Percentiles rank a stretch among this genome's conserved stretches.
phyloP scores from a whole-genome alignment of 2,113 vertebrate species.

The Brachypodius melanocephalos region DNA sequence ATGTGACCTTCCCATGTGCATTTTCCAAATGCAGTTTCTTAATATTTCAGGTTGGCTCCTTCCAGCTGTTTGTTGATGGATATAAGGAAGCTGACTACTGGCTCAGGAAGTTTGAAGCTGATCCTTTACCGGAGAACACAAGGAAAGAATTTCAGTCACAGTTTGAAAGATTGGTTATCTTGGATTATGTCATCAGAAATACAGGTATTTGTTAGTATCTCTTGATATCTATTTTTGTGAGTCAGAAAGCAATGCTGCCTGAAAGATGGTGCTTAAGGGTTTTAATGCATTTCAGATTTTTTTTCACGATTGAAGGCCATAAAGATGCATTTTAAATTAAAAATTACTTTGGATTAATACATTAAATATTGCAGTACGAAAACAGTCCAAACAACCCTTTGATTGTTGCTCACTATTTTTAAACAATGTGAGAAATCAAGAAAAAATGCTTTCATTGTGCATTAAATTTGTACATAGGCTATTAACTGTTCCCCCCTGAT shows the following conservation, averaged over 20 bases:
- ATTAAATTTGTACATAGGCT: not conserved
- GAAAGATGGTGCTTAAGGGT: not conserved
- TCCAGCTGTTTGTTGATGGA: slow-evolving; percentile 95
- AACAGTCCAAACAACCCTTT: not conserved
- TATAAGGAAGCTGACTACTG: slow-evolving; percentile 95
- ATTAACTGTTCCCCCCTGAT: not conserved
- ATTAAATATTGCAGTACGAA: not conserved
- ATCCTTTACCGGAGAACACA: slow-evolving; percentile 94
- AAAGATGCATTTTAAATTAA: not conserved
- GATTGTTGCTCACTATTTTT: not conserved
- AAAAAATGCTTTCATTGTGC: not conserved
- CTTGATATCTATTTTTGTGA: not conserved
- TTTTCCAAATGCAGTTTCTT: slow-evolving; percentile 47
- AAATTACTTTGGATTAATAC: not conserved
- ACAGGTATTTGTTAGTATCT: slow-evolving; percentile 77
- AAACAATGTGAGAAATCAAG: not conserved
- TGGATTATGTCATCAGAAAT: slow-evolving; percentile 97
- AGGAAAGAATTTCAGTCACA: slow-evolving; percentile 95
- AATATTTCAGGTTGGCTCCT: slow-evolving; percentile 90
- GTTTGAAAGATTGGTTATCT: slow-evolving; percentile 92
- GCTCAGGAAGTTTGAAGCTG: slow-evolving; percentile 95
- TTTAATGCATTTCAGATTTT: not conserved
- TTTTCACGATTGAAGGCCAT: not conserved
- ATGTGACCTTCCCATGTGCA: not conserved
- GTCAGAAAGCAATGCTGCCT: not conserved